Base-by-base conservation (phyloP, 2,888 invertebrate species). In the Bombyx huttoni region DNA sequence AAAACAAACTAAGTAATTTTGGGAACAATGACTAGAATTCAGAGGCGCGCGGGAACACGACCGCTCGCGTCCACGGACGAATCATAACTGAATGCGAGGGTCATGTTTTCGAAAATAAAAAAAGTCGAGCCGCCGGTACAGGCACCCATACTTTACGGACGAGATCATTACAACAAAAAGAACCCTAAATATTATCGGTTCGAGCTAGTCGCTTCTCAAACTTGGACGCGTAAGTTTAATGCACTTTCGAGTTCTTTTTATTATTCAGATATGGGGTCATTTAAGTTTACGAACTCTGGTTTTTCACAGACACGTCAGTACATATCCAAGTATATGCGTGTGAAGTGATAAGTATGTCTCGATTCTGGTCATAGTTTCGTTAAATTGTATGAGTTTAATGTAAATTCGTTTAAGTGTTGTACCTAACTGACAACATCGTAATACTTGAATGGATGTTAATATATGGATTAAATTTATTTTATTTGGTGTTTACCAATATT, bases 121-220 rank as follows among this genome's bases (percentile, higher is more conserved):
- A 76, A 75, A 69, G 59, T 65, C 64, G 72, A 70, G 73, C 68
- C 73, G 78, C 80, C 79, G 77, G 77, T 81, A 75, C 77, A 76
- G 75, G 81, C 83, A 78, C 82, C 82, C 84, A 83, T 85, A 83
- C 86, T 81, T 78, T 84, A 81, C 84, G 74, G 76, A 65, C 74
- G 86, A 87, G 86, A 88, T 84, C 84, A 79, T 78, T 81, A 75
- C 75, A 80, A 85, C 85, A 86, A 88, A 88, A 87, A 80, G 80
- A 78, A 84, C 84, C 86, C 85, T 83, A 83, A 85, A 87, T 85
- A 82, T 83, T 83, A 79, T 80, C 68, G 76, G 61, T 59, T 63
- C 64, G 62, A 63, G 67, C 56, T 58, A 59, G 60, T 52, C 59
- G 81, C 68, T 77, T 84, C 85, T 70, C 86, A 86, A 86, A 78